A percentile compares a stretch with the other conserved stretches of the same genome.
Evolutionary conservation across 2,113 vertebrate genomes (phyloP).

Genomic region (Notarius lentiginosus): DNA sequence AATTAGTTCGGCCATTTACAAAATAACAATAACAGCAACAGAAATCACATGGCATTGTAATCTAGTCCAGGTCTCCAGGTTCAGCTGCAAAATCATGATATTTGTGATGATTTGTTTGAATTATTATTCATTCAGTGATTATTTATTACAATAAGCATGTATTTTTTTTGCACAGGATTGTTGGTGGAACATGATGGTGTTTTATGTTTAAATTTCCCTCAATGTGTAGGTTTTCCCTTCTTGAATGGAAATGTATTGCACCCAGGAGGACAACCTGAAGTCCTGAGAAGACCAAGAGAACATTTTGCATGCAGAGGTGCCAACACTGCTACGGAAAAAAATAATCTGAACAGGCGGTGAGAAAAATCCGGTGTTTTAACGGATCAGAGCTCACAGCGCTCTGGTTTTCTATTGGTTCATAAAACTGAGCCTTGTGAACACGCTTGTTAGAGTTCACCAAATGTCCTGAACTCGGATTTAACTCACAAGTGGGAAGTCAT

Average conservation of each 20-base stretch:
- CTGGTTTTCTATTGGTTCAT: background rate
- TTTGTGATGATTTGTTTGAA: background rate
- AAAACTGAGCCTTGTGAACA: background rate
- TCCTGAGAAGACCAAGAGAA: background rate
- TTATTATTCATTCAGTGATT: background rate
- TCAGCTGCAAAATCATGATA: slow-evolving; percentile 9
- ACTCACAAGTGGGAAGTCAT: background rate
- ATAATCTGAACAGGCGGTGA: background rate
- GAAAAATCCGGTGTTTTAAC: background rate
- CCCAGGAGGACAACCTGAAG: background rate
- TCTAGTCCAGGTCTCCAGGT: slow-evolving; percentile 27
- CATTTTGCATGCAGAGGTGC: background rate
- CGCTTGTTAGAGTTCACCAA: background rate
- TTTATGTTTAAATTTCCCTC: background rate
- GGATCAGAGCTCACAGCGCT: background rate
- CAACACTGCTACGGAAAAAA: background rate
- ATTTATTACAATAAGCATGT: background rate
- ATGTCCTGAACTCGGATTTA: background rate
- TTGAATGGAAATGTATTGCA: background rate
- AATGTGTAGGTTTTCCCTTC: background rate
- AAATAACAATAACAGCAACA: slow-evolving; percentile 23
- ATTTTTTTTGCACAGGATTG: background rate
- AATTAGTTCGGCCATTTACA: slow-evolving; percentile 35
- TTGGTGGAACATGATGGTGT: background rate
- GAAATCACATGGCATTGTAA: slow-evolving; percentile 29